Evolutionary conservation across 1,140 invertebrate genomes (phyloP), one percentile per base, ranked within the genome.

Genomic region (Megalonaias nervosa): DNA sequence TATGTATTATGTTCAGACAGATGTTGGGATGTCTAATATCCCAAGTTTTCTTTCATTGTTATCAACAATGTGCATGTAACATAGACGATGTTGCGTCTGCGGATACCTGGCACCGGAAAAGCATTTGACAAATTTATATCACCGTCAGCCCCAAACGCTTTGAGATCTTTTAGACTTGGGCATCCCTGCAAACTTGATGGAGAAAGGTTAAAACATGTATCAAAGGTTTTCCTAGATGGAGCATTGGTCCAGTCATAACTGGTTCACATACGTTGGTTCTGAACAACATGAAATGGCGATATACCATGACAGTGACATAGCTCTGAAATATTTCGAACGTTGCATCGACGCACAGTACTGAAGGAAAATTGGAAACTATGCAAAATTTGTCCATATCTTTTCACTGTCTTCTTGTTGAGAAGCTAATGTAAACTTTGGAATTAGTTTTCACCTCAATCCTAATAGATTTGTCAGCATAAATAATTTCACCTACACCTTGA

Each of bases 11-110:
- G 48, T 69, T 23, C 12, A 19, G 56, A 56, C 12, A 57, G 61
- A 56, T 26, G 58, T 67, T 14, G 5, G 14, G 48, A 75, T 70
- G 12, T 58, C 74, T 26, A 69, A n/a, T 26, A 69, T 61, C 19
- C 14, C n/a, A 17, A 69, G 59, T 65, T 75, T 75, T 64, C n/a
- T 16, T 62, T 69, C 60, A 31, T 69, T 75, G 67, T 75, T 75
- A 56, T 75, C 74, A 55, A 55, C 16, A 66, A 75, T 75, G 59
- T 75, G 74, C 55, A 75, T 61, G 38, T 75, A 66, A 69, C 67
- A 75, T 31, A 75, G 62, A 26, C 69, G 23, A 70, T 75, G 74
- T 64, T 62, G 55, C 21, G 58, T 69, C 13, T 21, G 13, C 9
- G 67, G 66, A 68, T 69, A 69, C 14, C 58, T n/a, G n/a, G 55